Evolutionary conservation across 2,797 vertebrate genomes (phyloP).

Genomic region (Myioborus melanocephalus): DNA sequence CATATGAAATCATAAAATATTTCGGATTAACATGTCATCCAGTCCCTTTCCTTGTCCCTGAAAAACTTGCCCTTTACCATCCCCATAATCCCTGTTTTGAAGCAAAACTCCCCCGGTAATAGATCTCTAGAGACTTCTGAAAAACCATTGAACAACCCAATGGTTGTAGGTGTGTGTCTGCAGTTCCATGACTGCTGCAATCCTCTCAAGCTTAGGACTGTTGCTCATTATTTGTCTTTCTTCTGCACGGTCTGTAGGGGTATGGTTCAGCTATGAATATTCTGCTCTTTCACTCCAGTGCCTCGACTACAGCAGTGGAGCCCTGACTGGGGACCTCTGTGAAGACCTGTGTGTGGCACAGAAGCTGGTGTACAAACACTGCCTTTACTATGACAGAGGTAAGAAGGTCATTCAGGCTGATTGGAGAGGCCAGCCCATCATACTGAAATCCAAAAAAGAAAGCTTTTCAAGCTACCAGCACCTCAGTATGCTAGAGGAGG

Average conservation of each 20-base stretch:
- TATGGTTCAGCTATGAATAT: not conserved
- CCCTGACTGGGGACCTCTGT: constrained; percentile 88
- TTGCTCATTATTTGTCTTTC: not conserved
- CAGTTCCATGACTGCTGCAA: not conserved
- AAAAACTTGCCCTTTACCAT: not conserved
- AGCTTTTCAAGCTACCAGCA: constrained; percentile 89
- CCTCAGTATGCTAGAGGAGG: constrained; percentile 81
- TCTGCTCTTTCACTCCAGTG: constrained; percentile 79
- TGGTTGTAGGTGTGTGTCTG: not conserved
- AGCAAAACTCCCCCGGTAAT: not conserved
- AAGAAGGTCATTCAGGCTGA: constrained; percentile 94
- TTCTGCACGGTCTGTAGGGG: not conserved
- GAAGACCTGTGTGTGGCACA: constrained; percentile 88
- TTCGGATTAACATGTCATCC: not conserved
- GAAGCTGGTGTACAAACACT: constrained; percentile 85
- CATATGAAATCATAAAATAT: not conserved
- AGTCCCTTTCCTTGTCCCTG: not conserved
- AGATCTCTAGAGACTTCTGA: not conserved
- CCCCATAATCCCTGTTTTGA: not conserved
- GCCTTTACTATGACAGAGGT: constrained; percentile 91
- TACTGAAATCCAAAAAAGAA: constrained; percentile 93
- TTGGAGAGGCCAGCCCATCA: constrained; percentile 85
- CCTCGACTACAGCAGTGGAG: constrained; percentile 82
- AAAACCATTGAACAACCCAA: not conserved
- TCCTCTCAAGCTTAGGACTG: fast-evolving